Evolutionary conservation across 2,797 vertebrate genomes (phyloP).

Genomic region (Cirrhinus mrigala): DNA sequence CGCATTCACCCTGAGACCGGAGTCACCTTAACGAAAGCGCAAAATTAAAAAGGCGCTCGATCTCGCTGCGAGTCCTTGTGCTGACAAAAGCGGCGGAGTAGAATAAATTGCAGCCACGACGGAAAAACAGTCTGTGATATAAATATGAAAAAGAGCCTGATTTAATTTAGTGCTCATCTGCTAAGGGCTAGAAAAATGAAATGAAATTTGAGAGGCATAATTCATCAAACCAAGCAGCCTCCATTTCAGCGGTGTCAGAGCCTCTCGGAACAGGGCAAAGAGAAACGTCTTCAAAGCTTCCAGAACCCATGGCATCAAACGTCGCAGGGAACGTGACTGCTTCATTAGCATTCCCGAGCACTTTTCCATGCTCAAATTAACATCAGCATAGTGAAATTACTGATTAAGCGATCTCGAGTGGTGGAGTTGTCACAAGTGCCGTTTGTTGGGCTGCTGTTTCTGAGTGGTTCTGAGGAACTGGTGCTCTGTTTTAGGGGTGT

Average conservation of each 20-base stretch:
- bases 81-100: conserved; percentile 42
- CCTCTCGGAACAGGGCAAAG: conserved; percentile 24
- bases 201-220: conserved; percentile 47
- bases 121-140: conserved; percentile 39
- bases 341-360: conserved; percentile 47
- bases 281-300: conserved; percentile 36
- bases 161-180: conserved; percentile 53
- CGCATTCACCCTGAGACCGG: conserved; percentile 68
- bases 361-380: conserved; percentile 12
- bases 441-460: neutral
- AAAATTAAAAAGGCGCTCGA: conserved; percentile 45
- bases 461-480: conserved; percentile 8
- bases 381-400: neutral
- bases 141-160: conserved; percentile 54
- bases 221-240: conserved; percentile 44
- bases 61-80: conserved; percentile 25
- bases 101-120: conserved; percentile 44
- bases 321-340: conserved; percentile 37
- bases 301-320: conserved; percentile 4
- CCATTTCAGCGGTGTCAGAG: conserved; percentile 46
- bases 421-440: neutral
- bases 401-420: conserved; percentile 34
- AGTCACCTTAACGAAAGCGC: conserved; percentile 49
- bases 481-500: neutral
- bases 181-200: conserved; percentile 49